Conservation (phyloP, 2,888 invertebrate genomes). For the Disparrhopalites patrizii region DNA sequence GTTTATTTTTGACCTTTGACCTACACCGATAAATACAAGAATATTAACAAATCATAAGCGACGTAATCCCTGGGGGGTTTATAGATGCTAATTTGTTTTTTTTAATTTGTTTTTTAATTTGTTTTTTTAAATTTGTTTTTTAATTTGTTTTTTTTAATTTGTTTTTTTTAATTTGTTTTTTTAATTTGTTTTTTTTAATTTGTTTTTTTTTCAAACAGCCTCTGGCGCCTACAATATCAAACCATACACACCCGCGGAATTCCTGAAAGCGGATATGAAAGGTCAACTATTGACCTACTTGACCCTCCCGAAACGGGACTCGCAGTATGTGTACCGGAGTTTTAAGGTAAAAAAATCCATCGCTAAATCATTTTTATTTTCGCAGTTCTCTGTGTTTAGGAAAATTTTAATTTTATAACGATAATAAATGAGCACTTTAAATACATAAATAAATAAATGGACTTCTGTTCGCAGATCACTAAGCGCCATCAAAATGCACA, state of each 20-base stretch:
- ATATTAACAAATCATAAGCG: too few species aligned
- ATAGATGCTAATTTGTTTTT: too few species aligned
- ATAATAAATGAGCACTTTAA: background rate
- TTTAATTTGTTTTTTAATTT: too few species aligned
- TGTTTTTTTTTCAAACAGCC: conserved; percentile 19
- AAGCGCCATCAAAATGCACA: conserved; percentile 72
- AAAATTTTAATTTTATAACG: background rate
- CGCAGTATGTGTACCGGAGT: conserved; percentile 58
- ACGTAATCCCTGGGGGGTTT: too few species aligned
- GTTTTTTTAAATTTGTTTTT: too few species aligned
- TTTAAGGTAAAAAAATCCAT: conserved; percentile 60
- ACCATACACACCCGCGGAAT: conserved; percentile 54
- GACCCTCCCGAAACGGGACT: conserved; percentile 52
- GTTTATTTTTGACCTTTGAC: too few species aligned
- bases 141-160: too few species aligned
- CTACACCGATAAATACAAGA: too few species aligned
- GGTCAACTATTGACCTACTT: conserved; percentile 64
- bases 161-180: too few species aligned
- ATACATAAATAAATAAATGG: background rate
- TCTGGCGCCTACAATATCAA: conserved; percentile 20
- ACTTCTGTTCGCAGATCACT: conserved; percentile 59
- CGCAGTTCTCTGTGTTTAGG: background rate
- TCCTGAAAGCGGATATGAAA: conserved; percentile 61
- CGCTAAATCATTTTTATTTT: background rate
- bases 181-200: background rate